These are phyloP conservation scores for Lathronympha strigana DNA, from an alignment of 2,888 invertebrate species.

Conservation along the genomic window DNA sequence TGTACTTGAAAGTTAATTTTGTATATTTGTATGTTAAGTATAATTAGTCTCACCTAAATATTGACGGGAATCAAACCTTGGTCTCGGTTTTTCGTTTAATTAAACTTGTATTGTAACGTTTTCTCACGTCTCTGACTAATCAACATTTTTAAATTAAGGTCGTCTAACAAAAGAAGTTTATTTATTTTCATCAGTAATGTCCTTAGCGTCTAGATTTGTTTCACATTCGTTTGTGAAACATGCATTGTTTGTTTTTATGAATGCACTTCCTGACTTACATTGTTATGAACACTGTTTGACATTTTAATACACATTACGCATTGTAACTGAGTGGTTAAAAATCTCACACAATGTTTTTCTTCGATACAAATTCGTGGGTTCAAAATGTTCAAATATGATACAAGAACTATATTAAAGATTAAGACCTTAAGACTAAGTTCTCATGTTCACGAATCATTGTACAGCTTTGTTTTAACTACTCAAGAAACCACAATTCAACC, in stretches of 20 bases:
- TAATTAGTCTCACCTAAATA: not conserved
- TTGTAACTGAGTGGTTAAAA: not conserved
- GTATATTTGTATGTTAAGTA: not conserved
- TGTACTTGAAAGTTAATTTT: not conserved
- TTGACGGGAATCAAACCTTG: constrained; percentile 17
- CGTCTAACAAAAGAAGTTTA: constrained; percentile 55
- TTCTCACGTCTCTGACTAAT: constrained; percentile 42
- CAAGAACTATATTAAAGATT: too few species aligned
- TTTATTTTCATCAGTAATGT: constrained; percentile 40
- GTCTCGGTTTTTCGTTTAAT: constrained; percentile 10
- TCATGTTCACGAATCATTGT: too few species aligned
- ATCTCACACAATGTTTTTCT: not conserved
- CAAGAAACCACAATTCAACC: too few species aligned
- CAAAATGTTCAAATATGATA: too few species aligned
- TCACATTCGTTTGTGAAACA: constrained; percentile 23
- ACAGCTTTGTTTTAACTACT: too few species aligned
- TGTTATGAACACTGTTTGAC: not conserved
- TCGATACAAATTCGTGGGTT: not conserved
- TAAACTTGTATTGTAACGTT: constrained; percentile 44
- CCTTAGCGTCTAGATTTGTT: constrained; percentile 31
- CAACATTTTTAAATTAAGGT: constrained; percentile 51
- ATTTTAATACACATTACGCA: not conserved
- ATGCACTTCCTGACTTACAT: constrained; percentile 22
- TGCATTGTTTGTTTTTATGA: constrained; percentile 28
- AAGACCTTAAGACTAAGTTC: too few species aligned